Conservation (phyloP, 1,140 invertebrate genomes). For the Diachasma alloeum region DNA sequence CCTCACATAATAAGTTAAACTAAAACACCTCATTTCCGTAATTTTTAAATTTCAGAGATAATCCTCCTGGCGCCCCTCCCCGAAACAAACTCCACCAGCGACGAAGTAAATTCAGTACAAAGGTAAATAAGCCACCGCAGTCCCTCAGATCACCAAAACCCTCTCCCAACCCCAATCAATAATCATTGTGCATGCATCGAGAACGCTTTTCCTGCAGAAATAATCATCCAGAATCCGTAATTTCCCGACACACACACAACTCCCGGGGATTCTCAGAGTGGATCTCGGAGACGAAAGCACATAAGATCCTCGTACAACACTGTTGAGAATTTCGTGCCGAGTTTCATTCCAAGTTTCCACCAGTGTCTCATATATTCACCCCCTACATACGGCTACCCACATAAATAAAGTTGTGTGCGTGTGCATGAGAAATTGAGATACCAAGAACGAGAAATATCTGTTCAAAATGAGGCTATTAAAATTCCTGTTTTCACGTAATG, state of each 20-base stretch:
- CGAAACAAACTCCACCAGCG: neutral
- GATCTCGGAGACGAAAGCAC: neutral
- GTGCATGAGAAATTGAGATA: neutral
- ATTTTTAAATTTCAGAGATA: neutral
- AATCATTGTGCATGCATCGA: neutral
- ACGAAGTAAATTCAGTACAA: neutral
- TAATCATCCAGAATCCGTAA: neutral
- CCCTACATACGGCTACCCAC: neutral
- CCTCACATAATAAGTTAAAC: neutral
- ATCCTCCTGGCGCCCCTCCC: neutral
- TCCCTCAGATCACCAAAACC: no score
- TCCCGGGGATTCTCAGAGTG: neutral
- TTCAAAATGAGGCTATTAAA: constrained; percentile 2
- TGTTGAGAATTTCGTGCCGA: constrained; percentile 2
- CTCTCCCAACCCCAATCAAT: no score
- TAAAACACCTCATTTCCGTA: neutral
- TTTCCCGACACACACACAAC: neutral
- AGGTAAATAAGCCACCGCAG: neutral
- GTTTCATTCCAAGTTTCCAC: constrained; percentile 1
- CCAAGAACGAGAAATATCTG: neutral
- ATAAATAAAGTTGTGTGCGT: neutral
- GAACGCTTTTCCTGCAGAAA: neutral
- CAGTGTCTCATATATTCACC: neutral
- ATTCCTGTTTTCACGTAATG: neutral
- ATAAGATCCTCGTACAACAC: neutral